Percentiles rank a stretch among this genome's conserved stretches.
Conservation (phyloP, 2,888 invertebrate species). For the Cryptus armator region DNA sequence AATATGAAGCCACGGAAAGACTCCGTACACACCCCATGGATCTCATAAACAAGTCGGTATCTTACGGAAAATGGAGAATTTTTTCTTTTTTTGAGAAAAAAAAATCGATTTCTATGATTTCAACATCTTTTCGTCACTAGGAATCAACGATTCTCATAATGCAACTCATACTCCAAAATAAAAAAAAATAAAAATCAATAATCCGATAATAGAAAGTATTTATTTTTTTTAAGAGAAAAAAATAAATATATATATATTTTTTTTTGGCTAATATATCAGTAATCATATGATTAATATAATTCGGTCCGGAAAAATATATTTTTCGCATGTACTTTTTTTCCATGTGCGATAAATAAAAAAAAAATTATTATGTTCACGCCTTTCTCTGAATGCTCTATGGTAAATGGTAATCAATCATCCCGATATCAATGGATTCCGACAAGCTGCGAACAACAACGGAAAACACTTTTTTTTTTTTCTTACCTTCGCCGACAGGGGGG, state of each 20-base stretch:
- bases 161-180: too few relatives aligned
- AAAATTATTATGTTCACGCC: too few relatives aligned
- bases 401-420: not conserved
- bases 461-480: conserved; percentile 67
- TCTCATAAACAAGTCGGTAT: conserved; percentile 62
- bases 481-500: conserved; percentile 24
- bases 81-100: not conserved
- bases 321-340: too few relatives aligned
- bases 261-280: too few relatives aligned
- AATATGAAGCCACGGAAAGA: conserved; percentile 57
- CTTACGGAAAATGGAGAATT: conserved; percentile 12
- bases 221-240: too few relatives aligned
- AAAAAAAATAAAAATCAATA: too few relatives aligned
- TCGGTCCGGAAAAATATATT: too few relatives aligned
- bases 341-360: too few relatives aligned
- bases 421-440: not conserved
- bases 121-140: not conserved
- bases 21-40: conserved; percentile 43
- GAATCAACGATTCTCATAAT: not conserved
- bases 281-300: too few relatives aligned
- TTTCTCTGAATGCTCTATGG: not conserved
- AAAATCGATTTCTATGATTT: conserved; percentile 3
- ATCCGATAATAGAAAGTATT: too few relatives aligned
- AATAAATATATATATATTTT: too few relatives aligned
- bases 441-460: conserved; percentile 51